Evolutionary conservation across 2,113 vertebrate species (phyloP).

Genomic region (Trochalopteron elliotii): DNA sequence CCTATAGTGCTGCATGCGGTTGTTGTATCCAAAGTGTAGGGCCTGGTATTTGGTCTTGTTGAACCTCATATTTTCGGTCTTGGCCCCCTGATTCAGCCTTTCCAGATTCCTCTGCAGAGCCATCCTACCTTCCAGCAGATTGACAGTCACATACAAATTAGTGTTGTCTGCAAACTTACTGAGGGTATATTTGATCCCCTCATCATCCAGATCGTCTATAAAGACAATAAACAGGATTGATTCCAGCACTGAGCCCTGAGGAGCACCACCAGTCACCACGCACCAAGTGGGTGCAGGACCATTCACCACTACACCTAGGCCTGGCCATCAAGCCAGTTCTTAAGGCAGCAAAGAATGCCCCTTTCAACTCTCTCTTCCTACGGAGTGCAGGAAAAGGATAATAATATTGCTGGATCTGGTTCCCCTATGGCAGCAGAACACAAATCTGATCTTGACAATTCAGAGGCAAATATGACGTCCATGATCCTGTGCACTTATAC

Average conservation of each 20-base stretch:
- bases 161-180: rapidly evolving
- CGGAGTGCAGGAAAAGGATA: rapidly evolving
- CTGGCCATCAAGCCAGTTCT: neutral
- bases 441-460: neutral
- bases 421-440: neutral
- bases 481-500: neutral
- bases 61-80: neutral
- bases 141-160: neutral
- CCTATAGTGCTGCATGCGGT: neutral
- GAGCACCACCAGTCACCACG: too few relatives aligned
- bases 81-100: neutral
- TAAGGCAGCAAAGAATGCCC: neutral
- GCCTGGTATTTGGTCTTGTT: neutral
- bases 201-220: too few relatives aligned
- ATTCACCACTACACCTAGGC: neutral
- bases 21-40: neutral
- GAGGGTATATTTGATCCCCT: neutral
- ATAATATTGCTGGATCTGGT: neutral
- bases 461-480: neutral
- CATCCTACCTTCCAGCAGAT: neutral
- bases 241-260: neutral
- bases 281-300: neutral
- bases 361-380: neutral
- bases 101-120: neutral
- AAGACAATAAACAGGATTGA: neutral